Percentiles rank a stretch among this genome's conserved stretches.
phyloP scores from a whole-genome alignment of 1,140 invertebrate species.

The Bathynomus jamesi region DNA sequence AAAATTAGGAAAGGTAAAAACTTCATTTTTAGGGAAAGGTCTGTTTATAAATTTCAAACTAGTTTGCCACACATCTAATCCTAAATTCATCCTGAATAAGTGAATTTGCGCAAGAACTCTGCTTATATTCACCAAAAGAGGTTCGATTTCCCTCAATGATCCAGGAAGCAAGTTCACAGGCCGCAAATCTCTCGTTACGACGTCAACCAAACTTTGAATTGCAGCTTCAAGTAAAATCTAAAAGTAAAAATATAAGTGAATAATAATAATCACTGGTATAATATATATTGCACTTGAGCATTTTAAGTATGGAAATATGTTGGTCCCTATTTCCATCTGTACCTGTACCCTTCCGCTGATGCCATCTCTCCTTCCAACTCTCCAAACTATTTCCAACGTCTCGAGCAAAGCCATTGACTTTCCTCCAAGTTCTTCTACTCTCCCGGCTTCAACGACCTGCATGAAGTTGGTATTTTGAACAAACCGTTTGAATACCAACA shows the following conservation, averaged over 20 bases:
- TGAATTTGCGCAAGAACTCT: not conserved
- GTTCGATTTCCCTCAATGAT: slow-evolving; percentile 19
- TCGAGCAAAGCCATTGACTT: not conserved
- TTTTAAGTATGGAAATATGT: no score
- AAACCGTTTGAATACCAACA: no score
- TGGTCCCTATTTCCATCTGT: no score
- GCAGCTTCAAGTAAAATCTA: slow-evolving; percentile 27
- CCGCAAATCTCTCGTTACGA: slow-evolving; percentile 25
- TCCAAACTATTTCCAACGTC: slow-evolving; percentile 9
- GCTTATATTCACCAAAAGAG: slow-evolving; percentile 15
- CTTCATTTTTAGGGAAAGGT: no score
- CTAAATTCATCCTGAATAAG: not conserved
- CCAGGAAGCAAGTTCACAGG: slow-evolving; percentile 29
- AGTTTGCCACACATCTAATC: no score
- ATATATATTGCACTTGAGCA: no score
- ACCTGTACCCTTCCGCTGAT: slow-evolving; percentile 15
- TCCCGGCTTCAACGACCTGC: not conserved
- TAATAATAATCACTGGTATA: no score
- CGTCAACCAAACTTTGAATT: slow-evolving; percentile 22
- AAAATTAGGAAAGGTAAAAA: no score
- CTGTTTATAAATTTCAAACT: no score
- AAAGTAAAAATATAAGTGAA: not conserved
- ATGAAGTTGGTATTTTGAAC: no score
- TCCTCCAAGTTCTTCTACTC: not conserved
- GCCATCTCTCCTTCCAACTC: slow-evolving; percentile 7